Percentiles rank a stretch among this genome's conserved stretches.
These are phyloP conservation scores for Cheilosia pagana DNA, from an alignment of 2,888 invertebrate genomes.

Conservation along the genomic window DNA sequence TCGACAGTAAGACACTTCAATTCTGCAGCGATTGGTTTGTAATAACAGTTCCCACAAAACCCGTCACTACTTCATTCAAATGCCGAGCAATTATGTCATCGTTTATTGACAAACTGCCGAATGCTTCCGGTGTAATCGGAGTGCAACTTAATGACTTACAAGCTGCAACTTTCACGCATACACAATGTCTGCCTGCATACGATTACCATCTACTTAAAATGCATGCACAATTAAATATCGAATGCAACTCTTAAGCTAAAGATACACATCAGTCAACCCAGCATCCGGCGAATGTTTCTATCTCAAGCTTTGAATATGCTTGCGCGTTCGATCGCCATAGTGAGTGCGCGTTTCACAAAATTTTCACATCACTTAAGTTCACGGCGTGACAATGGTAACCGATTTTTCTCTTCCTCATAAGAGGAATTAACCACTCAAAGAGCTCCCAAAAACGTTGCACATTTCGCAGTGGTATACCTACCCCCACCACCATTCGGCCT, in stretches of 20 bases:
- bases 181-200: slow-evolving; percentile 2
- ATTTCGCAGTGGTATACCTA: slow-evolving; percentile 3
- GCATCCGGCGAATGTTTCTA: slow-evolving; percentile 7
- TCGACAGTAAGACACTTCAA: not conserved
- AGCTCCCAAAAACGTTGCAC: slow-evolving; percentile 10
- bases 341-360: not conserved
- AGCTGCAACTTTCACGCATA: slow-evolving; percentile 51
- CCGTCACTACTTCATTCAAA: not conserved
- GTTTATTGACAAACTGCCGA: not conserved
- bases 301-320: not conserved
- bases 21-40: not conserved
- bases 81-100: slow-evolving; percentile 2
- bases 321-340: not conserved
- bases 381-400: slow-evolving; percentile 34
- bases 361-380: slow-evolving; percentile 26
- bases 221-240: slow-evolving; percentile 40
- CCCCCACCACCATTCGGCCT: slow-evolving; percentile 15
- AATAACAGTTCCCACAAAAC: not conserved
- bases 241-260: slow-evolving; percentile 21
- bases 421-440: not conserved
- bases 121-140: slow-evolving; percentile 16
- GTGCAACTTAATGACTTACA: not conserved
- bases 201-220: slow-evolving; percentile 23
- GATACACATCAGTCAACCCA: slow-evolving; percentile 26
- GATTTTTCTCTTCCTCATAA: not conserved